phyloP scores from a whole-genome alignment of 2,888 invertebrate species.

The Hydrotaea diabolus region DNA sequence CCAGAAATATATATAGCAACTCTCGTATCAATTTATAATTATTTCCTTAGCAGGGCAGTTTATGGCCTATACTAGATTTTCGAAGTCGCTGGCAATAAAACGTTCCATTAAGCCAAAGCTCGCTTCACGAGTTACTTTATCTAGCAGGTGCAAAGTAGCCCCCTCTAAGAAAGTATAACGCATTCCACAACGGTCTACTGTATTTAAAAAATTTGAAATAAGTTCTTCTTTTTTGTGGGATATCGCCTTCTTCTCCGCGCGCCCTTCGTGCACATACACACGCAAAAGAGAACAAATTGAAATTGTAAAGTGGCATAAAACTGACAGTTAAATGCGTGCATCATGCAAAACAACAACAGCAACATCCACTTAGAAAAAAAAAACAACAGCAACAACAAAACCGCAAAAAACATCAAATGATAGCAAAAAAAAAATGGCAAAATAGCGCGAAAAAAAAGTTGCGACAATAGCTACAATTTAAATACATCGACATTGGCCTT shows the following conservation, averaged over 20 bases:
- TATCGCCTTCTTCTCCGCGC: slow-evolving; percentile 16
- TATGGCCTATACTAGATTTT: no score
- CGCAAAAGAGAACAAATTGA: slow-evolving; percentile 48
- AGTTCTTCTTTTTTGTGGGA: slow-evolving; percentile 29
- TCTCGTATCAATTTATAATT: no score
- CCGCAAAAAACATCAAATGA: slow-evolving; percentile 35
- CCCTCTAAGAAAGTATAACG: no score
- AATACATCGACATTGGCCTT: slow-evolving; percentile 68
- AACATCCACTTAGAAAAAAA: background rate
- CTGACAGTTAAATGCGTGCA: slow-evolving; percentile 67
- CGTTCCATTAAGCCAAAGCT: no score
- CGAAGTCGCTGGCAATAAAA: no score
- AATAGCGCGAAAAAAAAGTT: no score
- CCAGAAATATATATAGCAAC: no score
- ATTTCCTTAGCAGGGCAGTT: no score
- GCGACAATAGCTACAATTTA: slow-evolving; percentile 58
- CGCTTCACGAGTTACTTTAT: no score
- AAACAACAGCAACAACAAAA: background rate
- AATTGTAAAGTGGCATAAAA: slow-evolving; percentile 62
- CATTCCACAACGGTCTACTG: slow-evolving; percentile 45
- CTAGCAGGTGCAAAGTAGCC: no score
- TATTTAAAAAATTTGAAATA: slow-evolving; percentile 59
- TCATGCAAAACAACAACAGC: slow-evolving; percentile 55
- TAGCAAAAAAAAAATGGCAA: slow-evolving; percentile 25
- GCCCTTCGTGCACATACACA: background rate